phyloP scores from a whole-genome alignment of 1,140 invertebrate species.

The Sycophaga agraensis region DNA sequence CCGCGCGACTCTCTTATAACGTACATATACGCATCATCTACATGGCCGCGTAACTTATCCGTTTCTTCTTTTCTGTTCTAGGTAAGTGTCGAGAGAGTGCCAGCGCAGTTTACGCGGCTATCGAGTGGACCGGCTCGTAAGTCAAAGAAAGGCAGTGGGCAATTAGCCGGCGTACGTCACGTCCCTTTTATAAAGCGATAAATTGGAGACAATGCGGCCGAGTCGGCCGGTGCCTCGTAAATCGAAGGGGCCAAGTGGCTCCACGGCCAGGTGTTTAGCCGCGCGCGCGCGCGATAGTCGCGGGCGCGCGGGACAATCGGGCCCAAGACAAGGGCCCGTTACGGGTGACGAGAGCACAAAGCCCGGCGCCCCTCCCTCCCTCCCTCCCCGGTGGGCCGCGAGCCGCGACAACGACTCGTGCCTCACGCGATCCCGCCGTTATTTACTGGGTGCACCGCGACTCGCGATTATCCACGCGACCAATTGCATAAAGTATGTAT shows the following conservation, averaged over 20 bases:
- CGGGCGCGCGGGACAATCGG: constrained; percentile 22
- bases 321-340: constrained; percentile 24
- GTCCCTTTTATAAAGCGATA: background rate
- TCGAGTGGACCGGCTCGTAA: constrained; percentile 7
- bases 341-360: constrained; percentile 33
- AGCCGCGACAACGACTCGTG: too few species aligned
- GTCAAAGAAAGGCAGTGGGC: constrained; percentile 11
- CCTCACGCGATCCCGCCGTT: constrained; percentile 36
- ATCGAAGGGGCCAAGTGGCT: constrained; percentile 10
- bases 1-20: too few species aligned
- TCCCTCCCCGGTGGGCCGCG: too few species aligned
- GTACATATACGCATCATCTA: too few species aligned
- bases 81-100: constrained; percentile 42
- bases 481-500: constrained; percentile 8
- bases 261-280: constrained; percentile 28
- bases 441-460: constrained; percentile 20
- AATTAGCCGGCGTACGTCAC: constrained; percentile 1
- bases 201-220: constrained; percentile 10
- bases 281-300: constrained; percentile 16
- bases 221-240: constrained; percentile 1
- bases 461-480: background rate
- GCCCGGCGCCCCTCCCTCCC: background rate
- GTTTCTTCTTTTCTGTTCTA: constrained; percentile 40
- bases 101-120: background rate
- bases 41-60: too few species aligned